Percentiles rank a stretch among this genome's conserved stretches.
Conservation (phyloP, 2,888 invertebrate genomes). For the Eumerus sabulonum region DNA sequence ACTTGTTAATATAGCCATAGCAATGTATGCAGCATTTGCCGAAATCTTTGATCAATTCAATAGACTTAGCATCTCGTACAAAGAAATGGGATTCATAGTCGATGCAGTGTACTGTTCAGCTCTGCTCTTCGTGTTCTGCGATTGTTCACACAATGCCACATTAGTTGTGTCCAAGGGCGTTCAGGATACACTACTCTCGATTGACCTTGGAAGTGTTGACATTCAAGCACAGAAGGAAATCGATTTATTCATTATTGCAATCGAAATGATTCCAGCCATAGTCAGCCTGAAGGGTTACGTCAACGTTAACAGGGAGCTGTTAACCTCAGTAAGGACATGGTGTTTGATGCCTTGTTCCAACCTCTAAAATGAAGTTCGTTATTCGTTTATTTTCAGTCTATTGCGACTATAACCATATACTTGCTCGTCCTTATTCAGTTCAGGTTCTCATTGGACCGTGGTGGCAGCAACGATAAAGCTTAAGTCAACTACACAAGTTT, state of each 20-base stretch:
- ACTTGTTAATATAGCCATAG: constrained; percentile 84
- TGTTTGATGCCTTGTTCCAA: too few species aligned
- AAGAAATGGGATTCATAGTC: constrained; percentile 84
- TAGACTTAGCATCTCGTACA: constrained; percentile 82
- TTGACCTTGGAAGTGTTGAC: constrained; percentile 82
- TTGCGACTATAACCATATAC: constrained; percentile 84
- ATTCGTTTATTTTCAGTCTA: constrained; percentile 80
- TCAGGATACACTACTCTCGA: constrained; percentile 82
- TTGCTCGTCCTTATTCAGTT: constrained; percentile 84
- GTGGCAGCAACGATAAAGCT: constrained; percentile 19
- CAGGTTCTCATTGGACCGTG: constrained; percentile 80
- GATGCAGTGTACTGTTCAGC: constrained; percentile 83
- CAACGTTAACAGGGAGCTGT: constrained; percentile 83
- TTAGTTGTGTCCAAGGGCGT: constrained; percentile 83
- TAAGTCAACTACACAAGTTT: not conserved
- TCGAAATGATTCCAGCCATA: constrained; percentile 85
- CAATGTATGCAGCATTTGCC: constrained; percentile 84
- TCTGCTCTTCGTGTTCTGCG: constrained; percentile 83
- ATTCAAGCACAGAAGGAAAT: constrained; percentile 83
- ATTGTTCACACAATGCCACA: constrained; percentile 84
- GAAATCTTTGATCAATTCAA: constrained; percentile 82
- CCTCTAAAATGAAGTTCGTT: not conserved
- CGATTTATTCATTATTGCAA: constrained; percentile 84
- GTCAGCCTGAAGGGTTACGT: constrained; percentile 85
- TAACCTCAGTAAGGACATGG: constrained; percentile 81